Base-by-base conservation (phyloP, 2,888 invertebrate genomes). In the Syrista parreyssii region DNA sequence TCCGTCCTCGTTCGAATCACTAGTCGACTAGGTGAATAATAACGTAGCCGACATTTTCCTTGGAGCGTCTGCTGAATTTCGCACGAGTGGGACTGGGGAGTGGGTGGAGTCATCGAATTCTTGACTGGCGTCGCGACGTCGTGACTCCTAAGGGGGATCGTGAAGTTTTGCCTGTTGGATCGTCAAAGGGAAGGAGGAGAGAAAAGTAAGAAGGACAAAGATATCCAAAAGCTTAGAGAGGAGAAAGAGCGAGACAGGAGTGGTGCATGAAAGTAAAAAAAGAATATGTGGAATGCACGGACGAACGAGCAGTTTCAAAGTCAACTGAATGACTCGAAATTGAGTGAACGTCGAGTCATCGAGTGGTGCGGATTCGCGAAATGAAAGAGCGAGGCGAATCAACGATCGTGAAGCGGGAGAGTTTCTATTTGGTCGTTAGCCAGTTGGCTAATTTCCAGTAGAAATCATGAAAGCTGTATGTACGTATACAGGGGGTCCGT, bases 381-480 rank as follows among this genome's bases (percentile, higher is more conserved):
- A 84, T 81, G 79, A 84, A 84, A 81, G 79, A 75, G 78, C 80
- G 80, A 78, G 76, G 81, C 81, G 75, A 82, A 83, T 75, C 79
- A 75, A 76, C 77, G 74, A 79, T 78, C 73, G 31, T 40, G 68
- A 23, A 35, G 71, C n/a, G 71, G 76, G 31, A 35, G 85, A 83
- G 83, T 79, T 85, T 85, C 89, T 89, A 89, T 90, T 91, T 91
- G 91, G 88, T 91, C 89, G 91, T 91, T 88, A 91, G 91, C 90
- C 91, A 91, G 91, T 90, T 91, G 91, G 91, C 91, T 91, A 91
- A 91, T 91, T 91, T 91, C 91, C 91, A 91, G 89, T 88, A 90
- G 89, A 86, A 90, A 90, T 90, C 90, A 90, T 89, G 88, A 90
- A 89, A 91, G 89, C 89, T 55, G 23, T 55, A 55, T 55, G 23